Percentiles rank a stretch among this genome's conserved stretches.
Evolutionary conservation across 2,113 vertebrate genomes (phyloP).

Genomic region (Cephalophus harveyi): DNA sequence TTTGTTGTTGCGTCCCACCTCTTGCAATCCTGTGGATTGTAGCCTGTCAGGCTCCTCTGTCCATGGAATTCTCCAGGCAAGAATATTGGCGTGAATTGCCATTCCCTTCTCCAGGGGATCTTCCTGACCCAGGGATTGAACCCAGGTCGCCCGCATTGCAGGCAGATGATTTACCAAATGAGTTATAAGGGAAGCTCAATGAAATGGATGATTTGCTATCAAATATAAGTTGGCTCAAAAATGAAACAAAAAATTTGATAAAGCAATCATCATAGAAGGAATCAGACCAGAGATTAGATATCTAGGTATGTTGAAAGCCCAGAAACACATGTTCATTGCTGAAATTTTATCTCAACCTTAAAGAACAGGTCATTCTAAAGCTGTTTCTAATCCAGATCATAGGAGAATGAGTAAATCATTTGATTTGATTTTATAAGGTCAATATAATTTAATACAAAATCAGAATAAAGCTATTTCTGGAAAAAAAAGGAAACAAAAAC

Average conservation of each 20-base stretch:
- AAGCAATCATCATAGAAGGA: neutral
- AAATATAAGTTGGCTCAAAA: neutral
- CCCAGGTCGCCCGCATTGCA: fast-evolving
- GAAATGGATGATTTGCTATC: neutral
- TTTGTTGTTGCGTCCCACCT: neutral
- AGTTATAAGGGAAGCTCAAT: neutral
- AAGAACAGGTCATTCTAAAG: neutral
- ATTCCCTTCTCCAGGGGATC: neutral
- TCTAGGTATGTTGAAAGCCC: neutral
- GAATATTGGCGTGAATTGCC: neutral
- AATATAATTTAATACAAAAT: neutral
- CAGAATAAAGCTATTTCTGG: neutral
- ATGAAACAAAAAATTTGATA: neutral
- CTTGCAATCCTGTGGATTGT: neutral
- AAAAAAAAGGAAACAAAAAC: neutral
- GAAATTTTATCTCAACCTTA: neutral
- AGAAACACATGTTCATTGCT: neutral
- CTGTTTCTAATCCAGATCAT: neutral
- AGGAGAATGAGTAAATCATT: neutral
- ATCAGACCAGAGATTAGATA: neutral
- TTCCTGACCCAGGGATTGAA: neutral
- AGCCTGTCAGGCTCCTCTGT: neutral
- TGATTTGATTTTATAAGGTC: neutral
- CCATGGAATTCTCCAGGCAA: neutral
- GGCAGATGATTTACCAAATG: neutral